phyloP scores from a whole-genome alignment of 2,888 invertebrate species.

The Apamea epomidion region DNA sequence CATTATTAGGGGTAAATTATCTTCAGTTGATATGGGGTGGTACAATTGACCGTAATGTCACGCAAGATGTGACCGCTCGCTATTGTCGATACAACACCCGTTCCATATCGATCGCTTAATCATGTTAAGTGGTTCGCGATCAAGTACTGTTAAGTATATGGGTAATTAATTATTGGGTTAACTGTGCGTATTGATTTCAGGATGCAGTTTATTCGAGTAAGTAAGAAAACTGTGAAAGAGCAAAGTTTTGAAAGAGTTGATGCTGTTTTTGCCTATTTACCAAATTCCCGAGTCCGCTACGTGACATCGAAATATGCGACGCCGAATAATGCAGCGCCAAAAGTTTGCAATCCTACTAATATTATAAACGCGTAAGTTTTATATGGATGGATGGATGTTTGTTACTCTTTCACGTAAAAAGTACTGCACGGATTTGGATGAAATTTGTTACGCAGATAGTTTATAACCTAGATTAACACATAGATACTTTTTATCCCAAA shows the following conservation, averaged over 20 bases:
- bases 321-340: too few species aligned
- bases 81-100: slow-evolving; percentile 62
- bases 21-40: slow-evolving; percentile 50
- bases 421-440: too few species aligned
- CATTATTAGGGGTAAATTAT: slow-evolving; percentile 59
- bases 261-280: background rate
- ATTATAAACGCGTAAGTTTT: too few species aligned
- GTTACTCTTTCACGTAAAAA: too few species aligned
- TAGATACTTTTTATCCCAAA: too few species aligned
- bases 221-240: background rate
- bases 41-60: slow-evolving; percentile 63
- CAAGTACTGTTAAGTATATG: slow-evolving; percentile 20
- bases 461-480: too few species aligned
- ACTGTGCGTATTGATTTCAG: slow-evolving; percentile 8
- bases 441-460: too few species aligned
- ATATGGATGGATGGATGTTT: too few species aligned
- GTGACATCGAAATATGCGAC: too few species aligned
- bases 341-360: too few species aligned
- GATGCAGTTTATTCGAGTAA: background rate
- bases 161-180: slow-evolving; percentile 42
- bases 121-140: slow-evolving; percentile 61
- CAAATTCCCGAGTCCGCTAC: background rate
- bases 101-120: slow-evolving; percentile 58
- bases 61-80: slow-evolving; percentile 61
- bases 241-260: background rate